Percentiles rank a stretch among this genome's conserved stretches.
These are phyloP conservation scores for Sepiola atlantica DNA, from an alignment of 2,888 invertebrate species.

Conservation along the genomic window DNA sequence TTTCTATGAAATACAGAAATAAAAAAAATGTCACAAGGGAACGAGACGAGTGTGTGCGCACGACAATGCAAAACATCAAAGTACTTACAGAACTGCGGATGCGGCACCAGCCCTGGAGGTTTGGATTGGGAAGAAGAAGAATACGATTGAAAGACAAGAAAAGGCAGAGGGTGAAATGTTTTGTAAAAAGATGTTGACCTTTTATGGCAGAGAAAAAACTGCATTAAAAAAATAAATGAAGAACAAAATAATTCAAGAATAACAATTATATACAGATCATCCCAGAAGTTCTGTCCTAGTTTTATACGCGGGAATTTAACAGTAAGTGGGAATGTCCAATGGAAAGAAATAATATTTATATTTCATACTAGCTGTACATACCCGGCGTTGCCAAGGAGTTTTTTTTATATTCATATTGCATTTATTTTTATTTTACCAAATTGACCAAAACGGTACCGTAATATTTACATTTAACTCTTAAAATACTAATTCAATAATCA, in stretches of 20 bases:
- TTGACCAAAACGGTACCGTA: too few species aligned
- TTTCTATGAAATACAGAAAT: not conserved
- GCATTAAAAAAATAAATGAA: not conserved
- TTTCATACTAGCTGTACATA: too few species aligned
- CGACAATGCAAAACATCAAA: not conserved
- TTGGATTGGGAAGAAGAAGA: not conserved
- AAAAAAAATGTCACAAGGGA: not conserved
- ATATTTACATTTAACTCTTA: too few species aligned
- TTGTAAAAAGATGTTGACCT: not conserved
- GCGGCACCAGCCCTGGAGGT: constrained; percentile 33
- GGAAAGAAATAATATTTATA: too few species aligned
- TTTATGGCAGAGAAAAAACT: not conserved
- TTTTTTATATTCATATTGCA: too few species aligned
- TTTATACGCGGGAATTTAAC: too few species aligned
- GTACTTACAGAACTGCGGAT: constrained; percentile 43
- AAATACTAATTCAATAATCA: too few species aligned
- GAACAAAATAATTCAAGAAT: not conserved
- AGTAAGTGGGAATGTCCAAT: too few species aligned
- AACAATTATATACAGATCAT: too few species aligned
- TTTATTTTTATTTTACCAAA: too few species aligned
- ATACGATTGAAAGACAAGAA: not conserved
- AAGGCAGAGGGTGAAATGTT: not conserved
- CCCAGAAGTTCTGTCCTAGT: too few species aligned
- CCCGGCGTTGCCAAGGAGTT: too few species aligned
- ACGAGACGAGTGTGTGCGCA: not conserved